Conservation (phyloP, 2,797 vertebrate species). For the Mus spretus region DNA sequence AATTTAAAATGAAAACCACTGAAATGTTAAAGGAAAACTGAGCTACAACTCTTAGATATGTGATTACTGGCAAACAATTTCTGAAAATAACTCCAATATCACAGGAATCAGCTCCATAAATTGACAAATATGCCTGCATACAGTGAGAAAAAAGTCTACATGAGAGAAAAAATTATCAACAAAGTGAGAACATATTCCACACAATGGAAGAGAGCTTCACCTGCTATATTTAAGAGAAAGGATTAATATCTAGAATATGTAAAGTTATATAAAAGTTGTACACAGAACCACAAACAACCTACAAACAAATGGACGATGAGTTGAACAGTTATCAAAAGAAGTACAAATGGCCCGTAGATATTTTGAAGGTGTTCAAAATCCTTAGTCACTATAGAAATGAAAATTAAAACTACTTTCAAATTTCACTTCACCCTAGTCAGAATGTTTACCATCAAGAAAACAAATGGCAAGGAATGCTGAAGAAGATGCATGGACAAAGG, state of each 20-base stretch:
- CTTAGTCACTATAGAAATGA: not conserved
- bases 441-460: not conserved
- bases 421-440: not conserved
- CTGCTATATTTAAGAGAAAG: not conserved
- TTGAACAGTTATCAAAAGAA: not conserved
- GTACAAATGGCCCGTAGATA: not conserved
- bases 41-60: not conserved
- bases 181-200: too few species aligned
- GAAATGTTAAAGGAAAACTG: not conserved
- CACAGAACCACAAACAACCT: not conserved
- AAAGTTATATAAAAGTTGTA: not conserved
- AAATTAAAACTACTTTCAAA: not conserved
- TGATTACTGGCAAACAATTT: not conserved
- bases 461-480: not conserved
- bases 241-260: not conserved
- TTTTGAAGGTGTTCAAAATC: not conserved
- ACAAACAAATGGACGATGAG: not conserved
- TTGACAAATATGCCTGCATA: not conserved
- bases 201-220: not conserved
- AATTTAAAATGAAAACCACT: not conserved
- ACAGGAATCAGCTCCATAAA: not conserved
- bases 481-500: not conserved
- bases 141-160: not conserved
- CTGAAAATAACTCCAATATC: not conserved
- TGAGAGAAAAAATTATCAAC: not conserved